Evolutionary conservation across 2,113 vertebrate genomes (phyloP), one percentile per base, ranked within the genome.

Genomic region (Cyprinus carpio): DNA sequence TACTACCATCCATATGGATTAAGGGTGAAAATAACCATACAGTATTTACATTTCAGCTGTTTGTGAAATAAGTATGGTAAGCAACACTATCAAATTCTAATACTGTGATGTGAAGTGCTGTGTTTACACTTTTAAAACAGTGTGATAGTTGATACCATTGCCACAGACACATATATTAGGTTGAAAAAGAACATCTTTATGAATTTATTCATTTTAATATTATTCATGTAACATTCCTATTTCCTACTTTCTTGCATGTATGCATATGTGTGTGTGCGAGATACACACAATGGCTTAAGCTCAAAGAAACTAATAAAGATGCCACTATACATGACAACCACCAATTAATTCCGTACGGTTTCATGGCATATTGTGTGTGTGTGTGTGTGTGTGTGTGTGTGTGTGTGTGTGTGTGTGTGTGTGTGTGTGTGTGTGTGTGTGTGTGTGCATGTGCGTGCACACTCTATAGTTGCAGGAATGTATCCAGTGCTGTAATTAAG

Each of bases 281-380:
- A 90, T 88, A 64, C 18, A 20, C 34, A 81, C 58, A 81, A 81
- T 46, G 9, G 37, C 90, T 90, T 90, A 87, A 58, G 74, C 71
- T 71, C 74, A 74, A 46, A 23, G 87, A 84, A 89, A 88, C 87
- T 93, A 93, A 94, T 93, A 89, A 94, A 93, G 92, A 94, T 90
- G 88, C 89, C 87, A 88, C 90, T 88, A 90, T 90, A 92, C 83
- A 89, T 89, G 92, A 92, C 92, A 93, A 92, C 91, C 87, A 92
- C 91, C 93, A 93, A 93, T 94, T 93, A 93, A 93, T 91, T 89
- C 86, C 89, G 92, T 92, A 89, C 84, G 40, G 75, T 37, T 83
- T 58, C 16, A 20, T 37, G 37, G 27, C 27, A 34, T 25, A 75
- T 40, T 37, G 6, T 80, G 84, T 78, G 51, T 81, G 65, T 20